A percentile compares a stretch with the other conserved stretches of the same genome.
Conservation (phyloP, 1,140 invertebrate species). For the Drosophila yakuba region DNA sequence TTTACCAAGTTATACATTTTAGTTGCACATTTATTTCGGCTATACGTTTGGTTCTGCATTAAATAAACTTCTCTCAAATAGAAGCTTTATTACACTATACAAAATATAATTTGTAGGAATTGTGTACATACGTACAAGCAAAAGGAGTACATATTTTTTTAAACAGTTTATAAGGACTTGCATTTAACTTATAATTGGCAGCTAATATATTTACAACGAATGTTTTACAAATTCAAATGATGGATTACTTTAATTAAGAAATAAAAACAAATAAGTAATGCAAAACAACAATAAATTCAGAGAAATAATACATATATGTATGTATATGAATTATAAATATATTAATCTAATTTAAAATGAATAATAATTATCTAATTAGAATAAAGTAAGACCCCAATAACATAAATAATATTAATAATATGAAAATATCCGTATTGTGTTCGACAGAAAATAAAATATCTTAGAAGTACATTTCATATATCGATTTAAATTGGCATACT, state of each 20-base stretch:
- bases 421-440: conserved; percentile 75
- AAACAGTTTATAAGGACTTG: conserved; percentile 65
- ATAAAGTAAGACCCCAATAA: conserved; percentile 18
- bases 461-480: conserved; percentile 66
- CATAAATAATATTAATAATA: conserved; percentile 37
- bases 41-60: no score
- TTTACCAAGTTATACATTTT: no score
- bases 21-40: no score
- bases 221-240: conserved; percentile 65
- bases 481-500: conserved; percentile 47
- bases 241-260: conserved; percentile 18
- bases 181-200: conserved; percentile 46
- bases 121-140: conserved; percentile 29
- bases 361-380: conserved; percentile 3
- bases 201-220: conserved; percentile 75
- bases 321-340: conserved; percentile 23
- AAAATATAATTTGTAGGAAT: conserved; percentile 17
- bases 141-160: conserved; percentile 64
- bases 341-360: conserved; percentile 36
- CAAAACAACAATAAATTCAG: conserved; percentile 1
- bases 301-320: conserved; percentile 9
- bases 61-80: neutral
- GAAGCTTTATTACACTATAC: neutral
- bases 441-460: conserved; percentile 68
- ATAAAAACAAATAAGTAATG: conserved; percentile 3